Percentiles rank a stretch among this genome's conserved stretches.
These are phyloP conservation scores for Stegodyphus dumicola DNA, from an alignment of 1,140 invertebrate species.

Conservation along the genomic window DNA sequence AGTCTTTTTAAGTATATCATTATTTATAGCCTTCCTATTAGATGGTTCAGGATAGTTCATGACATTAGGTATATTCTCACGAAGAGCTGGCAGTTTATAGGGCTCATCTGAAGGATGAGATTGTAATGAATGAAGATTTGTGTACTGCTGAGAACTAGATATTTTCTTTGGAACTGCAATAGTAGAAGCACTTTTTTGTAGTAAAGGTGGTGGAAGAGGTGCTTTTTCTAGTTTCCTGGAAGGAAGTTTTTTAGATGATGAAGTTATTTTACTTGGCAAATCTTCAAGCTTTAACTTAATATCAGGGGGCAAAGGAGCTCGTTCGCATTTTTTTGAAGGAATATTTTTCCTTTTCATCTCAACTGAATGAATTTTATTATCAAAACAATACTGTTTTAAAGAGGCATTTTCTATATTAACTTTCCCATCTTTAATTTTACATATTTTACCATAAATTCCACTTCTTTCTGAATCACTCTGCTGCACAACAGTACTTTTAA, in stretches of 20 bases:
- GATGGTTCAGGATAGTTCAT: not conserved
- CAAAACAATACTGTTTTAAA: not conserved
- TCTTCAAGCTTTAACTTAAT: not conserved
- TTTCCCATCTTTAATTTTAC: constrained; percentile 13
- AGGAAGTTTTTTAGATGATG: constrained; percentile 11
- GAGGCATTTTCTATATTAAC: not conserved
- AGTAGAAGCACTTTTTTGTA: constrained; percentile 30
- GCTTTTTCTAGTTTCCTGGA: constrained; percentile 47
- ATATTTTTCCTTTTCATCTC: not conserved
- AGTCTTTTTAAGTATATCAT: not conserved
- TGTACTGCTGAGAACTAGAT: no score
- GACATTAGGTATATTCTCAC: constrained; percentile 45
- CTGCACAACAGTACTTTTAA: not conserved
- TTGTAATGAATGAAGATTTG: not conserved
- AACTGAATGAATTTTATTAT: not conserved
- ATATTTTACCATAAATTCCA: constrained; percentile 39
- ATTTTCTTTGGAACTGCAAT: constrained; percentile 9
- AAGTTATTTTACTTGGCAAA: not conserved
- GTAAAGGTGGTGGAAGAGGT: constrained; percentile 35
- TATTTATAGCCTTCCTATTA: not conserved
- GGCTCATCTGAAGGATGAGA: constrained; percentile 11
- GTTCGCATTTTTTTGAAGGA: constrained; percentile 34
- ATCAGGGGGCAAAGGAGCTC: constrained; percentile 35
- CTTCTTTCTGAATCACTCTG: not conserved
- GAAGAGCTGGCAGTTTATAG: constrained; percentile 28